Conservation (phyloP, 2,888 invertebrate genomes). For the Cylindroiulus punctatus region DNA sequence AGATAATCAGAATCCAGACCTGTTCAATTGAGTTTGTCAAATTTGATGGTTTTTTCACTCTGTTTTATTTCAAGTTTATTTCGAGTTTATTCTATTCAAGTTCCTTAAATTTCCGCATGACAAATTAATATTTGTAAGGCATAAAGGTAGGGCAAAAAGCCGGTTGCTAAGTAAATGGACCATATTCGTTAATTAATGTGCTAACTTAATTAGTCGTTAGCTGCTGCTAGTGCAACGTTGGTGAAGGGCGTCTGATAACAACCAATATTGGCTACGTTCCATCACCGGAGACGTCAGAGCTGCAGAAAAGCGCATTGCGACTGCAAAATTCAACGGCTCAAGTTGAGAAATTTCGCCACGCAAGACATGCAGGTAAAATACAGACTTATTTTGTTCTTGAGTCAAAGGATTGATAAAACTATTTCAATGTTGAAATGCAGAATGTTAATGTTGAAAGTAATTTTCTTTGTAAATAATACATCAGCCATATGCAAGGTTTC, state of each 20-base stretch:
- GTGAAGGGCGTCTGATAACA: background rate
- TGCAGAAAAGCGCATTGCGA: constrained; percentile 14
- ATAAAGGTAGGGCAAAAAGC: background rate
- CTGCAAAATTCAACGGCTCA: background rate
- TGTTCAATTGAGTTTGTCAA: too few species aligned
- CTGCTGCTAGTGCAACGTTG: background rate
- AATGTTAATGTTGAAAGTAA: too few species aligned
- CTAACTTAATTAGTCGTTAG: background rate
- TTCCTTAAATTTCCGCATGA: too few species aligned
- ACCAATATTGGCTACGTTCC: constrained; percentile 2
- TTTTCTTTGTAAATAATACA: too few species aligned
- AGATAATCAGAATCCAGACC: too few species aligned
- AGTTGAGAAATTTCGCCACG: background rate
- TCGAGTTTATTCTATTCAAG: too few species aligned
- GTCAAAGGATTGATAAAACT: background rate
- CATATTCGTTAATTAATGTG: background rate
- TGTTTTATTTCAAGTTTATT: too few species aligned
- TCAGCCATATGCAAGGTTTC: too few species aligned
- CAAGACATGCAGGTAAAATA: background rate
- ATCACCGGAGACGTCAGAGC: background rate
- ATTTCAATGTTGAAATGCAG: too few species aligned
- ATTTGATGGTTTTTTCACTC: too few species aligned
- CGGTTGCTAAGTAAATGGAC: background rate
- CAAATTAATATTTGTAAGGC: background rate
- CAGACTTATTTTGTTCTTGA: background rate